These are phyloP conservation scores for Melinaea menophilus DNA, from an alignment of 2,888 invertebrate species.

Conservation along the genomic window DNA sequence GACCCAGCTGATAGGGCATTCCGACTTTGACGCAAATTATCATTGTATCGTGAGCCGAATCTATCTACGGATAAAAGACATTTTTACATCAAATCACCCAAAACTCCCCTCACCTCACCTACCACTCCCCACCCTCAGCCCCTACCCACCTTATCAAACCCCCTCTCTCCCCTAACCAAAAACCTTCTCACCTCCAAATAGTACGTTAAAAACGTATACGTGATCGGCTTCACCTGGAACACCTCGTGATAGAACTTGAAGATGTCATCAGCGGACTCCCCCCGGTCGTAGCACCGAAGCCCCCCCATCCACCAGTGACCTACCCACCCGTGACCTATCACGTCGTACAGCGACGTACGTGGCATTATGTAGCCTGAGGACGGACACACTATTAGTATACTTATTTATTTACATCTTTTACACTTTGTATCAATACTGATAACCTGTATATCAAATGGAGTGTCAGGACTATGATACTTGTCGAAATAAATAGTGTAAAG, in stretches of 20 bases:
- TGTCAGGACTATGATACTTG: too few species aligned
- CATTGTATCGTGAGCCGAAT: conserved; percentile 33
- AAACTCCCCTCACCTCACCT: too few species aligned
- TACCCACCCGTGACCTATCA: conserved; percentile 49
- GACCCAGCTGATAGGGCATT: conserved; percentile 52
- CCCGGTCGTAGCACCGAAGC: conserved; percentile 58
- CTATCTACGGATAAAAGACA: conserved; percentile 23
- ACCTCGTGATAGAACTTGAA: conserved; percentile 65
- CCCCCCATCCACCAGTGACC: conserved; percentile 72
- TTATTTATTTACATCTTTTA: too few species aligned
- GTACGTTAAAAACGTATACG: conserved; percentile 45
- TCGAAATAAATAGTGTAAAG: too few species aligned
- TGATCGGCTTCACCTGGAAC: conserved; percentile 49
- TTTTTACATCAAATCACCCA: background rate
- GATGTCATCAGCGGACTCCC: conserved; percentile 48
- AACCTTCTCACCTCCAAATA: conserved; percentile 51
- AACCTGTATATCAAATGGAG: too few species aligned
- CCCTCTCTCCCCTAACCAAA: background rate
- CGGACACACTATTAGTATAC: background rate
- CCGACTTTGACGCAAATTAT: conserved; percentile 63
- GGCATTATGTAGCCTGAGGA: conserved; percentile 55
- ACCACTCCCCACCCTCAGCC: background rate
- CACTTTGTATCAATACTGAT: too few species aligned
- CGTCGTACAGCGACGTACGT: conserved; percentile 43
- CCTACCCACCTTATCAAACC: background rate